Conservation (phyloP, 1,140 invertebrate species). For the Neuroterus valhalla region DNA sequence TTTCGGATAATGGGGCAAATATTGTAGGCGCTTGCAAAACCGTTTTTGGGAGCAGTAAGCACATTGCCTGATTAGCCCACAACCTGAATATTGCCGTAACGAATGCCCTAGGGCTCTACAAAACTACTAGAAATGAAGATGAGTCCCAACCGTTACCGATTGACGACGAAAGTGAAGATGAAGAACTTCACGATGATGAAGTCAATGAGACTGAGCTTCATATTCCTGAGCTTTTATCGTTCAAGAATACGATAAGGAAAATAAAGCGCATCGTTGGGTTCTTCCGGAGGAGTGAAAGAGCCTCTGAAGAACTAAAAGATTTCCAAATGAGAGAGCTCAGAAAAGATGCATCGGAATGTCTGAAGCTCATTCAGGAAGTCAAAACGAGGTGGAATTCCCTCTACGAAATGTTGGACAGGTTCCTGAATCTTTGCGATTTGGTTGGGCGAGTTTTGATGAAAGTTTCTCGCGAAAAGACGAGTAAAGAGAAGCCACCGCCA, state of each 20-base stretch:
- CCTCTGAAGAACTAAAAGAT: too few species aligned
- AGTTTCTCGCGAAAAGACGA: slow-evolving; percentile 8
- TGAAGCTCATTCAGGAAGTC: slow-evolving; percentile 36
- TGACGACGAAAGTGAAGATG: too few species aligned
- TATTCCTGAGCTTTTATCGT: not conserved
- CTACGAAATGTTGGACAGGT: slow-evolving; percentile 29
- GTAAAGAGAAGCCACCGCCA: slow-evolving; percentile 12
- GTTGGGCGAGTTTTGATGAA: not conserved
- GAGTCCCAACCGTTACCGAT: not conserved
- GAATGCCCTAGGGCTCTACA: not conserved
- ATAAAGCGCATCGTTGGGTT: too few species aligned
- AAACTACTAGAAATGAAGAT: not conserved
- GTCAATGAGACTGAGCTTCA: not conserved
- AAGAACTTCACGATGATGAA: not conserved
- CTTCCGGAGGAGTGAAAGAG: too few species aligned
- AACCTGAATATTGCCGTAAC: too few species aligned
- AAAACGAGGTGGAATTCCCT: slow-evolving; percentile 30
- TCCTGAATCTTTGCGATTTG: slow-evolving; percentile 21
- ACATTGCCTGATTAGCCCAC: slow-evolving; percentile 34
- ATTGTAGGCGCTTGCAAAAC: slow-evolving; percentile 34
- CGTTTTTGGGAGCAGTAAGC: slow-evolving; percentile 33
- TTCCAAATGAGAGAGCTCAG: too few species aligned
- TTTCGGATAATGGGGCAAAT: too few species aligned
- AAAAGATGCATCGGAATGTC: not conserved
- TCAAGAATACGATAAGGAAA: too few species aligned